Base-by-base conservation (phyloP, 1,140 invertebrate genomes). In the Psix sp. region DNA sequence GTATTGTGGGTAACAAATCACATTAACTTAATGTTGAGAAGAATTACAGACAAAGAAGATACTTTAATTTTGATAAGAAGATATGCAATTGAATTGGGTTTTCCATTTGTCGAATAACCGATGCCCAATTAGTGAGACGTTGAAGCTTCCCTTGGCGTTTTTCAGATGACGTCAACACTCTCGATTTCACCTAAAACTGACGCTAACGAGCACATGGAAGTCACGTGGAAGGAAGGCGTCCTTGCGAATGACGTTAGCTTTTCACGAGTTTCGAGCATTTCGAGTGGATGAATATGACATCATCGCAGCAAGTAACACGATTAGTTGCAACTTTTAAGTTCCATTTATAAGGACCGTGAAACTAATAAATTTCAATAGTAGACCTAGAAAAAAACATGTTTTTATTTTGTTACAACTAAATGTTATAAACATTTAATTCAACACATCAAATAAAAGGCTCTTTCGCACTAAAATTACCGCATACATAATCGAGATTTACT, bases 191-290 rank as follows among this genome's bases (percentile, higher is more conserved):
- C 80, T 78, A 86, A 85, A 86, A 85, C 81, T 82, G 84, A 86
- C 86, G 80, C 80, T 87, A 87, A 87, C 85, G 84, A 87, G 84
- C 84, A 79, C 83, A 83, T 85, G 84, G 81, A 84, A 85, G 83
- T 85, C 85, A 87, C 85, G 84, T 86, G 84, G 83, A 86, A 84
- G 66, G 75, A 78, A 77, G 52, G 77, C 67, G 65, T 75, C 72
- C 54, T 77, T 74, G 68, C 70, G 54, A 72, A 54, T 70, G 75
- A 72, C 67, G 73, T 66, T 62, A 68, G 62, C 63, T 77, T 76
- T 77, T 72, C 76, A 77, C 54, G 36, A 76, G 67, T 72, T 72
- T 52, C 42, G 74, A 72, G 62, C 74, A 67, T 76, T 76, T 67
- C 67, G 36, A 76, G 62, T 68, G 74, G 67, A 45, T 72, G 67